Conservation (phyloP, 2,797 vertebrate genomes). For the Cossypha heuglini region DNA sequence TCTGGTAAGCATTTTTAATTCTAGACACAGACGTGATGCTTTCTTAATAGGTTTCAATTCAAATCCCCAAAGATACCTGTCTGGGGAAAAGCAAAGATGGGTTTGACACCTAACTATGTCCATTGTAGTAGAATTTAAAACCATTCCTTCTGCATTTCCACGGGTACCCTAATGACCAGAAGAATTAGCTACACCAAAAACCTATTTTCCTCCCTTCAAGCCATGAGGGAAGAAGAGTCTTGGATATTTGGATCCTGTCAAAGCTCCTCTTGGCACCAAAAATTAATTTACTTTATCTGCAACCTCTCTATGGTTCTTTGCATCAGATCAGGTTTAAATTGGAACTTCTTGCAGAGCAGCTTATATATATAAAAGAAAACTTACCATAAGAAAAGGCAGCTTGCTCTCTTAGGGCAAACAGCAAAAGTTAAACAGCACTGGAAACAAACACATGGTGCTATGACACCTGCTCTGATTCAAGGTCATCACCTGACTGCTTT, state of each 20-base stretch:
- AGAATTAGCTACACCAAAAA: neutral
- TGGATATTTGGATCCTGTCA: neutral
- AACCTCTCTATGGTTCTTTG: neutral
- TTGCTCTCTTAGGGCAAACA: neutral
- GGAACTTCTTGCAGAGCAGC: neutral
- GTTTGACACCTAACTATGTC: neutral
- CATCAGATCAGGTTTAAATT: neutral
- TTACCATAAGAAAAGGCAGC: neutral
- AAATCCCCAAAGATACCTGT: neutral
- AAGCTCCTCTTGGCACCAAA: neutral
- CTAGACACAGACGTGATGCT: neutral
- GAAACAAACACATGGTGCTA: neutral
- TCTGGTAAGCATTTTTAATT: neutral
- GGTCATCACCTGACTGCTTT: neutral
- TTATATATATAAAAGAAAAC: neutral
- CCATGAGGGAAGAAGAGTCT: neutral
- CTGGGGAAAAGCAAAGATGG: neutral
- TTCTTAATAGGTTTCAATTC: neutral
- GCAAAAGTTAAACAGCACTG: neutral
- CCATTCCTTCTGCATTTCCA: neutral
- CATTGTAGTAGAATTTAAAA: neutral
- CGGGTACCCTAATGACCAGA: neutral
- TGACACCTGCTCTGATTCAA: neutral
- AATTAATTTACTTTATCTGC: neutral
- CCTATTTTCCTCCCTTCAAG: neutral